Evolutionary conservation across 1,140 invertebrate genomes (phyloP).

Genomic region (Zaprionus tsacasi): DNA sequence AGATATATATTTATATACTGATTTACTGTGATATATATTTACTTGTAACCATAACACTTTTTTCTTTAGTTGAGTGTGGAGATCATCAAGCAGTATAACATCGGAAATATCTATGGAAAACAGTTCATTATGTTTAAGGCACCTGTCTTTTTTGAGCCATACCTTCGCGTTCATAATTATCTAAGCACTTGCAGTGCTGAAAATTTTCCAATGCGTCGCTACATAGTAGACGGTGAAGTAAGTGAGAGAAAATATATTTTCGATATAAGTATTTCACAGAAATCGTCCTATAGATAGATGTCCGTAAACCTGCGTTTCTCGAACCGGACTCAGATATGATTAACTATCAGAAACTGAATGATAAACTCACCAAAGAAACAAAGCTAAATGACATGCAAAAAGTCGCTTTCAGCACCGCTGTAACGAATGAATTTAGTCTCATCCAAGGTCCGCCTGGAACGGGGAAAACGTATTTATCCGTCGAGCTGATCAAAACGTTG

Average conservation of each 20-base stretch:
- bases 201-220: slow-evolving; percentile 87
- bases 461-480: slow-evolving; percentile 91
- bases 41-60: slow-evolving; percentile 6
- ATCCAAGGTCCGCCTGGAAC: slow-evolving; percentile 94
- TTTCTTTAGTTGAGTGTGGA: slow-evolving; percentile 84
- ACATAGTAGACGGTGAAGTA: slow-evolving; percentile 86
- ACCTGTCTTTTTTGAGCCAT: slow-evolving; percentile 89
- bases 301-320: slow-evolving; percentile 42
- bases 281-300: slow-evolving; percentile 27
- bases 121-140: slow-evolving; percentile 88
- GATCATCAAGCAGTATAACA: slow-evolving; percentile 81
- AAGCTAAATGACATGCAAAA: slow-evolving; percentile 85
- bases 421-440: slow-evolving; percentile 88
- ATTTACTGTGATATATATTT: neutral
- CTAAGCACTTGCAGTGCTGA: slow-evolving; percentile 85
- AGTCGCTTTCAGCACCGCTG: slow-evolving; percentile 86
- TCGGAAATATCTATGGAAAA: slow-evolving; percentile 81
- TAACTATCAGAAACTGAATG: slow-evolving; percentile 39
- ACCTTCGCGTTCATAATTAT: slow-evolving; percentile 87
- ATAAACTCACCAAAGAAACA: slow-evolving; percentile 5
- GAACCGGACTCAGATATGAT: slow-evolving; percentile 9
- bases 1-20: slow-evolving; percentile 39
- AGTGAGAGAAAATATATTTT: neutral
- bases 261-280: neutral
- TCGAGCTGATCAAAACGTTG: slow-evolving; percentile 87